Base-by-base conservation (phyloP, 2,797 vertebrate species). In the Neosilurus hyrtlii region DNA sequence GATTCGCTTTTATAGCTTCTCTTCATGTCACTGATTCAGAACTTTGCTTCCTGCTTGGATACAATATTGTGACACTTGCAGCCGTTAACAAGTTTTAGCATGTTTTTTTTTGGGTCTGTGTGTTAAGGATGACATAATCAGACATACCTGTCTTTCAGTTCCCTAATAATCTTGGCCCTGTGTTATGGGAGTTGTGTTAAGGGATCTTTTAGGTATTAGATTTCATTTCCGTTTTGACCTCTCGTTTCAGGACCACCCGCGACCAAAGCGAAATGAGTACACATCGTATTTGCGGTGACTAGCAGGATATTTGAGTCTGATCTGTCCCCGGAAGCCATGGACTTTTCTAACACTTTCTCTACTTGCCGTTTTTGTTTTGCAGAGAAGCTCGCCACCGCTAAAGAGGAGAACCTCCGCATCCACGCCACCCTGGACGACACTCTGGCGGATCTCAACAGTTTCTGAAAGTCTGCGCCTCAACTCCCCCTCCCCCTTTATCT, bases 381-480 rank as follows among this genome's bases (percentile, higher is more conserved):
- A 98, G 97, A 97, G 83, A 93, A 90, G 83, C 92, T 99, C 92
- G 92, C 95, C 81, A 89, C 89, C 30, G 96, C 96, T 92, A 96
- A 95, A 92, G 95, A 96, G 9, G 95, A 96, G 86, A 97, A 96
- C 4, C 90, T 95, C 90, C 93, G 94, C 86, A 96, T 99, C 26
- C 95, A 97, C 86, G 93, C 95, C 85, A 96, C 96, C 20, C 93
- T 99, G 91, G 95, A 96, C 86, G 96, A 96, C 93, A 98, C 97
- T 35, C 93, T 98, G 92, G 90, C 96, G 89, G 97, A 97, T 85
- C 95, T 99, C 84, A 97, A 96, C 95, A 96, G 95, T 92, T 95
- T 96, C 93, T 99, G 93, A 96, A 63, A 82, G 80, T 66, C 82
- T 68, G 22, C 1, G 82, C 43, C n/a, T n/a, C n/a, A 6, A 2